Evolutionary conservation across 2,113 vertebrate genomes (phyloP), one percentile per base, ranked within the genome.

Genomic region (Uropsilus gracilis): DNA sequence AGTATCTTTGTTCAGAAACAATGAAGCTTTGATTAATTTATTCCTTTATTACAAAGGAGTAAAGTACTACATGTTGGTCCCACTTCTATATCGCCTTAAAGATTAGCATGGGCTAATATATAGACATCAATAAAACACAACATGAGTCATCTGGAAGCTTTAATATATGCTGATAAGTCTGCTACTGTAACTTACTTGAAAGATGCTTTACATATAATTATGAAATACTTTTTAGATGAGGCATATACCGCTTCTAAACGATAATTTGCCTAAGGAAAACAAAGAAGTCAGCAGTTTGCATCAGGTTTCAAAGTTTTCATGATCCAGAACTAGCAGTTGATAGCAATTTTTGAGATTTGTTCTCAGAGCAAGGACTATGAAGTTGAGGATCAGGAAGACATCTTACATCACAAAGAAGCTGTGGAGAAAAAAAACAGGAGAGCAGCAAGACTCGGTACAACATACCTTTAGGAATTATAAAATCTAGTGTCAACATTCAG

Each of bases 241-340:
- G 9, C 18, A 24, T 66, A 59, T 72, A 81, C n/a, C n/a, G n/a
- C n/a, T n/a, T n/a, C n/a, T n/a, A 96, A 95, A 81, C 73, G 61
- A 82, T 39, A 77, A 89, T 32, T 32, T 91, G 30, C 30, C 57
- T 46, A 37, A 46, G 37, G 28, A 86, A 93, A 84, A 92, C 37
- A 92, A 87, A 72, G 16, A 57, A 50, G 9, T 42, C 46, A 90
- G 75, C 24, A 92, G 3, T 18, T 26, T 64, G 6, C 2, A 77
- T n/a, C 11, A 53, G 6, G 34, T 93, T 86, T 93, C 48, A 91
- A 68, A 91, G 64, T 6, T 64, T 80, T 87, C 63, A 76, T 69
- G 17, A 93, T 50, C 32, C 22, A 73, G 53, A 90, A 37, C 34
- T 82, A 73, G 18, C 90, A 68, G 34, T 50, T 13, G 12, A 39